These are phyloP conservation scores for Heterodera filipjevi DNA, from an alignment of 2,888 invertebrate genomes.

Conservation along the genomic window DNA sequence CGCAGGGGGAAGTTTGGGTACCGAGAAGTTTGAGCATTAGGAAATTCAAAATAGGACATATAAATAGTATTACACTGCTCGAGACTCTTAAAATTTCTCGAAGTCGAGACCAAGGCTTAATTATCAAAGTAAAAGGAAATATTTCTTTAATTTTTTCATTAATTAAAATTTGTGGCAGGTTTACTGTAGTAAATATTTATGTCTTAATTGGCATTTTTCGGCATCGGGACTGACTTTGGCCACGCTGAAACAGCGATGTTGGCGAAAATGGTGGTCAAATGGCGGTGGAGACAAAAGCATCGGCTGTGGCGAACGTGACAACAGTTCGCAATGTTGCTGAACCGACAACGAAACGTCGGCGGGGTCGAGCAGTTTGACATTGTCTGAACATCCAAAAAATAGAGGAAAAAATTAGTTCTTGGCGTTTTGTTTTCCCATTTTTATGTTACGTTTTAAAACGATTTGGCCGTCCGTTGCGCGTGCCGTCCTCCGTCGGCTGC, in stretches of 20 bases:
- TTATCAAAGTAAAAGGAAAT: too few relatives aligned
- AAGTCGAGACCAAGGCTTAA: too few relatives aligned
- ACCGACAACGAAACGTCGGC: not conserved
- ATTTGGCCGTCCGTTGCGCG: slow-evolving; percentile 6
- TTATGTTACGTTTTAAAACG: not conserved
- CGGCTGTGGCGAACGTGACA: not conserved
- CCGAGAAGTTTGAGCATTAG: too few relatives aligned
- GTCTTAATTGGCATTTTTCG: too few relatives aligned
- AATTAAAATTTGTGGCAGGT: too few relatives aligned
- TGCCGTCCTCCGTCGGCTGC: not conserved
- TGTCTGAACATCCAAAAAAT: slow-evolving; percentile 1
- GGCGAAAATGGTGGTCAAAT: not conserved
- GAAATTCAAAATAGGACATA: too few relatives aligned
- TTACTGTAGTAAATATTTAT: too few relatives aligned
- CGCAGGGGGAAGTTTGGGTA: too few relatives aligned
- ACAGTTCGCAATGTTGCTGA: slow-evolving; percentile 8
- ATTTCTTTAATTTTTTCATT: too few relatives aligned
- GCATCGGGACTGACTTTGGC: slow-evolving; percentile 14
- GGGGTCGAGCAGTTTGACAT: slow-evolving; percentile 19
- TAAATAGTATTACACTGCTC: too few relatives aligned
- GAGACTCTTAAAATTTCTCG: too few relatives aligned
- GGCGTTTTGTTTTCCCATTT: not conserved
- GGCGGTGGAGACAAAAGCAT: not conserved
- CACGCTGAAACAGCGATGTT: slow-evolving; percentile 23
- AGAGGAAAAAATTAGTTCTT: not conserved